Evolutionary conservation across 2,113 vertebrate species (phyloP).

Genomic region (Thamnophis sirtalis): DNA sequence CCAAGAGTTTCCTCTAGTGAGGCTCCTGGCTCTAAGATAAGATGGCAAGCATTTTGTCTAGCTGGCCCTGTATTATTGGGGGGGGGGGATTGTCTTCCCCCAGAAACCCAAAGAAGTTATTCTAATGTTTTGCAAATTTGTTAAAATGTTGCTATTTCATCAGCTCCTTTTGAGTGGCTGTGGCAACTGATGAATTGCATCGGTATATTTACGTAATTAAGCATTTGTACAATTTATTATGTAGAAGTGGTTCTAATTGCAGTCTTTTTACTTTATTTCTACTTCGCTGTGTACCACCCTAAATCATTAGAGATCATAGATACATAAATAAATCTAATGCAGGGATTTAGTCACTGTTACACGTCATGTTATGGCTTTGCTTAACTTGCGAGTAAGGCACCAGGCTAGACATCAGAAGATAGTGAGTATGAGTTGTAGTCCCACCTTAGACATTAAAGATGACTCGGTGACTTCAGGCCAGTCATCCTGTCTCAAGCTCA

Average conservation of each 20-base stretch:
- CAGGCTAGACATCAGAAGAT: neutral
- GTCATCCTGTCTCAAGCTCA: neutral
- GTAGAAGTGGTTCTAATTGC: neutral
- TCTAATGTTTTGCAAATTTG: neutral
- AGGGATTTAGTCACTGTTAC: neutral
- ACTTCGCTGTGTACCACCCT: neutral
- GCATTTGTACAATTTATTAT: neutral
- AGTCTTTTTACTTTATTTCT: neutral
- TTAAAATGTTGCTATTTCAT: neutral
- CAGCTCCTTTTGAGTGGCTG: neutral
- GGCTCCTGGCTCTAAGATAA: neutral
- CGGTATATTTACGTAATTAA: neutral
- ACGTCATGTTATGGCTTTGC: neutral
- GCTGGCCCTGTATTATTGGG: neutral
- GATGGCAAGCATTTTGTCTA: neutral
- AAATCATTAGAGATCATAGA: neutral
- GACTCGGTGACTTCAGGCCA: neutral
- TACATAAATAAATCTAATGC: neutral
- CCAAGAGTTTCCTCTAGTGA: neutral
- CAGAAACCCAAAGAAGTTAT: neutral
- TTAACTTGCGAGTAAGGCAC: neutral
- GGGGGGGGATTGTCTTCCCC: neutral
- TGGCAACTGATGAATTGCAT: neutral
- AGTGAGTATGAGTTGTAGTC: neutral
- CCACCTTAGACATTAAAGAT: neutral